A percentile compares a stretch with the other conserved stretches of the same genome.
phyloP scores from a whole-genome alignment of 2,888 invertebrate genomes.

The Cephus spinipes region DNA sequence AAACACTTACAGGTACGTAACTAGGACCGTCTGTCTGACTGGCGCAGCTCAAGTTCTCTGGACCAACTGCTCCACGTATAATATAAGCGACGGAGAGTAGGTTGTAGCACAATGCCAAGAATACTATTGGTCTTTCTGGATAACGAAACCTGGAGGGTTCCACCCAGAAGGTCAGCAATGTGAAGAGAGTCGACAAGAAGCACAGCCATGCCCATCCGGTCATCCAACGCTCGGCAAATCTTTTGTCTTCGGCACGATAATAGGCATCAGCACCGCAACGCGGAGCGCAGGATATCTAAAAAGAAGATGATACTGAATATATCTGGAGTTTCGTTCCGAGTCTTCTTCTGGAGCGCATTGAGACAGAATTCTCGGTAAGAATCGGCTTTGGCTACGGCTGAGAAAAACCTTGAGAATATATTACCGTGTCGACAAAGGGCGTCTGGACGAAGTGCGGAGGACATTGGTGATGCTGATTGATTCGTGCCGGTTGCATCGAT shows the following conservation, averaged over 20 bases:
- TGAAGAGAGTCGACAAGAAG: slow-evolving; percentile 85
- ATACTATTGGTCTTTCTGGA: slow-evolving; percentile 92
- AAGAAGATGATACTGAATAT: slow-evolving; percentile 7
- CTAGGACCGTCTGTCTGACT: slow-evolving; percentile 63
- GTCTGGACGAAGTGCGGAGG: slow-evolving; percentile 73
- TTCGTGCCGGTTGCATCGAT: slow-evolving; percentile 33
- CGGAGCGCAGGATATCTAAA: slow-evolving; percentile 68
- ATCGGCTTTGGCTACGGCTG: neutral
- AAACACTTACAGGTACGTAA: slow-evolving; percentile 58
- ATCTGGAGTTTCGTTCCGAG: neutral
- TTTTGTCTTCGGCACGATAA: slow-evolving; percentile 76
- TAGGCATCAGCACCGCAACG: slow-evolving; percentile 77
- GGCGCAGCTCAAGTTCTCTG: slow-evolving; percentile 62
- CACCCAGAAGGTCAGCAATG: slow-evolving; percentile 87
- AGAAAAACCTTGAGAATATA: neutral
- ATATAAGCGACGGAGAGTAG: slow-evolving; percentile 82
- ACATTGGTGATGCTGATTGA: slow-evolving; percentile 66
- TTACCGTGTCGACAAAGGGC: slow-evolving; percentile 65
- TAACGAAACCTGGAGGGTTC: slow-evolving; percentile 91
- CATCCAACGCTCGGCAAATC: slow-evolving; percentile 80
- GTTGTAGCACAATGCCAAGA: slow-evolving; percentile 89
- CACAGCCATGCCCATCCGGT: slow-evolving; percentile 83
- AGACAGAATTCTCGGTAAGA: neutral
- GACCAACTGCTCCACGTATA: slow-evolving; percentile 74
- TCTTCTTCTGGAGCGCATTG: neutral